Evolutionary conservation across 35 echinoderm and acorn worm species (phyloP).

Genomic region (Heliocidaris erythrogramma): DNA sequence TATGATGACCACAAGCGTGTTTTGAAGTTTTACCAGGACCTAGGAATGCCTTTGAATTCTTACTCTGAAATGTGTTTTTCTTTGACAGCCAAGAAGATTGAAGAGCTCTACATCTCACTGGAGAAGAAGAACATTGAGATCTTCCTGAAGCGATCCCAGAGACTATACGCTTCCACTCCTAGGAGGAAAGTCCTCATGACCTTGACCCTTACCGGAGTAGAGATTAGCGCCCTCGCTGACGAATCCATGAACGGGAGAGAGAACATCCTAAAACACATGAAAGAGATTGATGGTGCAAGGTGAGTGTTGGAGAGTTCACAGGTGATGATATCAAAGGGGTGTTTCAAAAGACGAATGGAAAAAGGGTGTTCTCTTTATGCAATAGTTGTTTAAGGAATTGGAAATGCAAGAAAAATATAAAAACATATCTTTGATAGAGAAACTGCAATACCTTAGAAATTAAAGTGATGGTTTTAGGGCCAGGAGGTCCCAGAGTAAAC

Average conservation of each 20-base stretch:
- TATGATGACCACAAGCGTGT: no score
- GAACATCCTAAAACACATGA: slow-evolving; percentile 88
- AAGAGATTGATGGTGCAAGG: slow-evolving; percentile 88
- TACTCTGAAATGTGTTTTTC: not conserved
- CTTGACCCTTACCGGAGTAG: slow-evolving; percentile 66
- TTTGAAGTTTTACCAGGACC: no score
- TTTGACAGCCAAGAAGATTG: slow-evolving; percentile 74
- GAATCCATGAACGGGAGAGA: slow-evolving; percentile 88
- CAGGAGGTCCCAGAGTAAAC: no score
- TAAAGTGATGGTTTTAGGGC: no score
- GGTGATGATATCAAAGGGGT: not conserved
- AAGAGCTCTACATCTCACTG: slow-evolving; percentile 88
- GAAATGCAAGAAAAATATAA: not conserved
- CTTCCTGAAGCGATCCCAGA: slow-evolving; percentile 87
- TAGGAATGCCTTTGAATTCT: no score
- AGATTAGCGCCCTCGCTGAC: slow-evolving; percentile 83
- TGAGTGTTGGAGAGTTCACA: not conserved
- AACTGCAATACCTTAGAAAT: no score
- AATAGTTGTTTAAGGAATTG: not conserved
- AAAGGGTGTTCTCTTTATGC: not conserved
- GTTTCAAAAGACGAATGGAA: not conserved
- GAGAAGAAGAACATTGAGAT: slow-evolving; percentile 93
- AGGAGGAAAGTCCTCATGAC: slow-evolving; percentile 74
- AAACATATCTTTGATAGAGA: no score
- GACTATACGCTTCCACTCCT: slow-evolving; percentile 71